Percentiles rank a stretch among this genome's conserved stretches.
Evolutionary conservation across 2,113 vertebrate species (phyloP).

Genomic region (Naja naja): DNA sequence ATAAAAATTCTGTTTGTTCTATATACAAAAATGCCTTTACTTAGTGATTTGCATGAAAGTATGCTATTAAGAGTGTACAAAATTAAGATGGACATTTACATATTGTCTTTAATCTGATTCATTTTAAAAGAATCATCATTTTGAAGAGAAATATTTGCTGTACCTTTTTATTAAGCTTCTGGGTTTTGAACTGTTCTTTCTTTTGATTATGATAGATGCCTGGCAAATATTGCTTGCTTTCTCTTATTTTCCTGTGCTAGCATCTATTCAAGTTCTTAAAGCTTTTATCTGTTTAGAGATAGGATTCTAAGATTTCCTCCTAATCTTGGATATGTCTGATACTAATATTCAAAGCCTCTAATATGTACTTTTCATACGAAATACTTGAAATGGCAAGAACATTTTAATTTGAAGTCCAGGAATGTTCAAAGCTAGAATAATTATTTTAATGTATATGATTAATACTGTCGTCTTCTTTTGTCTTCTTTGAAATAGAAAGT

Average conservation of each 20-base stretch:
- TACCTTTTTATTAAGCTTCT: conserved; percentile 32
- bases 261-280: conserved; percentile 1
- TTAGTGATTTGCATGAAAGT: conserved; percentile 14
- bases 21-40: not conserved
- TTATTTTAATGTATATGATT: not conserved
- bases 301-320: not conserved
- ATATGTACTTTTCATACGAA: conserved; percentile 7
- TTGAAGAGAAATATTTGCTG: no score
- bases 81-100: conserved; percentile 12
- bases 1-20: conserved; percentile 25
- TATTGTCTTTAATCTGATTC: conserved; percentile 37
- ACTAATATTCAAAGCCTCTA: not conserved
- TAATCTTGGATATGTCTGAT: not conserved
- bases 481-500: not conserved
- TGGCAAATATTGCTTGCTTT: conserved; percentile 19
- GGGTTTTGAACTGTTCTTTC: conserved; percentile 37
- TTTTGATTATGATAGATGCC: conserved; percentile 35
- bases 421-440: not conserved
- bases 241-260: rapidly evolving
- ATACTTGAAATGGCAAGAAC: conserved; percentile 16
- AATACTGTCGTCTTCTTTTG: conserved; percentile 9
- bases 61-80: conserved; percentile 35
- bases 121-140: no score
- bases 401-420: conserved; percentile 16
- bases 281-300: conserved; percentile 1